Conservation (phyloP, 2,888 invertebrate species). For the Microctonus brassicae region DNA sequence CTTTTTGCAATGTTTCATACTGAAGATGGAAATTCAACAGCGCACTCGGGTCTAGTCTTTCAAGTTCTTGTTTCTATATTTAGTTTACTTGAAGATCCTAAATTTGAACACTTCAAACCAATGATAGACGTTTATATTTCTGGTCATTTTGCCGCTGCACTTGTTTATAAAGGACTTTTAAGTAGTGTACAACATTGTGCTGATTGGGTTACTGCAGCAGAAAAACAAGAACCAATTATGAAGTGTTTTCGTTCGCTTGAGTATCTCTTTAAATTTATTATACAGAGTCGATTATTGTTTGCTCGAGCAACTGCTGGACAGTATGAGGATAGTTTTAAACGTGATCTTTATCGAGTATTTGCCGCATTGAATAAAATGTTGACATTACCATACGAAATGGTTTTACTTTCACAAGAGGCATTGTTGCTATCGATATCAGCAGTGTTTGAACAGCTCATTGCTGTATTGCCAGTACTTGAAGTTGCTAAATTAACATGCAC, state of each 20-base stretch:
- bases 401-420: constrained; percentile 86
- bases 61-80: constrained; percentile 93
- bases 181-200: constrained; percentile 92
- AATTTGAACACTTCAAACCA: constrained; percentile 94
- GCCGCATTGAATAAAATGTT: constrained; percentile 84
- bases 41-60: constrained; percentile 92
- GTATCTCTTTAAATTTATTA: constrained; percentile 92
- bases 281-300: constrained; percentile 88
- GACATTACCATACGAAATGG: constrained; percentile 78
- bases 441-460: constrained; percentile 85
- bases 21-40: constrained; percentile 90
- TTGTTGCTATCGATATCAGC: constrained; percentile 85
- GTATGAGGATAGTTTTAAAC: constrained; percentile 88
- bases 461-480: constrained; percentile 82
- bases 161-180: constrained; percentile 92
- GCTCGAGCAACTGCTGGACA: constrained; percentile 89
- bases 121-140: constrained; percentile 95
- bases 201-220: constrained; percentile 86
- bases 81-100: constrained; percentile 88
- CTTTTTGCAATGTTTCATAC: constrained; percentile 94
- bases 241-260: constrained; percentile 92
- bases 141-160: constrained; percentile 93
- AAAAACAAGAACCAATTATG: constrained; percentile 90
- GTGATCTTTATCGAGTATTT: constrained; percentile 86
- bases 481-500: constrained; percentile 83